Base-by-base conservation (phyloP, 2,888 invertebrate species). In the Camptogramma bilineatum region DNA sequence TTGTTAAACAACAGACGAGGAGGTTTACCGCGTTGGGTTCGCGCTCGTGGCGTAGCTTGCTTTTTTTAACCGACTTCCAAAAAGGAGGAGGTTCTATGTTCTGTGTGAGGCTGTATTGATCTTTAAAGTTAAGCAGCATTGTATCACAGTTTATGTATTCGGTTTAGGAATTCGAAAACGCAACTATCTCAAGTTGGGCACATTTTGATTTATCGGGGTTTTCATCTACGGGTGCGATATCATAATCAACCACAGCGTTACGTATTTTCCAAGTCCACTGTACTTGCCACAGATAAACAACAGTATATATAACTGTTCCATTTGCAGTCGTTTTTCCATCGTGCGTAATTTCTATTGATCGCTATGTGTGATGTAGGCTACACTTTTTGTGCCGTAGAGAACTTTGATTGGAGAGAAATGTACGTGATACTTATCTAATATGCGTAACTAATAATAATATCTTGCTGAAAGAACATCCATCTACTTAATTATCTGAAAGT, bases 331-430 rank as follows among this genome's bases (percentile, higher is more conserved):
- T 61, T 64, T 55, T 61, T 56, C 44, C 47, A n/a, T 17, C 19
- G 39, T 48, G 47, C 52, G 61, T 65, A 57, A 56, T 65, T 65
- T 61, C 64, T 65, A 65, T 65, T 53, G 64, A 61, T 52, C 56
- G 42, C 31, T 47, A 55, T 46, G 28, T 28, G 61, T 48, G 53
- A 65, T 60, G 52, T 65, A 53, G 64, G 64, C 56, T 60, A 65
- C 34, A 4, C 52, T 56, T 65, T 61, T 65, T 64, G 24, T 39
- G 31, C 17, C n/a, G 52, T 44, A 44, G 44, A 50, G 54, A 60
- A 57, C 44, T 55, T 55, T 64, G 60, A 56, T 64, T 60, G 42
- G 55, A 51, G 64, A 64, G 52, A 58, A 21, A 58, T 58, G 57
- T 16, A 28, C 5, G 34, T 39, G 42, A 18, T 28, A 47, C 31